phyloP scores from a whole-genome alignment of 1,140 invertebrate genomes.

The Drosophila santomea region DNA sequence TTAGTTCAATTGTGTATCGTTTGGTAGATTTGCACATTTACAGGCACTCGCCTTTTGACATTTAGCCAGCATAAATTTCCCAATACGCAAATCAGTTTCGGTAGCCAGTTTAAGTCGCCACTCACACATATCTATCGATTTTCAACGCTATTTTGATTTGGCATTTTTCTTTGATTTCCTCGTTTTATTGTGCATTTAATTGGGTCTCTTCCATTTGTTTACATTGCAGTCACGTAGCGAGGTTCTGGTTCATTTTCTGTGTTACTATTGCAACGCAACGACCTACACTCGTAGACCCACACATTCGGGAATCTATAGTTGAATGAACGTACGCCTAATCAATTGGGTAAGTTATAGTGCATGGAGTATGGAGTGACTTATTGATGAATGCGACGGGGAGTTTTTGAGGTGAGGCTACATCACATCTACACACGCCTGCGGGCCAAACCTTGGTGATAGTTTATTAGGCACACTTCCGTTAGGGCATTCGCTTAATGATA shows the following conservation, averaged over 20 bases:
- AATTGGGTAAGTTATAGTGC: conserved; percentile 27
- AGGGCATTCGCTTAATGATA: conserved; percentile 33
- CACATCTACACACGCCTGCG: conserved; percentile 30
- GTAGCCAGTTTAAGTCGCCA: neutral
- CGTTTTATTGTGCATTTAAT: conserved; percentile 54
- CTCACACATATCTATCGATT: conserved; percentile 11
- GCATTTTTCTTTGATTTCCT: conserved; percentile 34
- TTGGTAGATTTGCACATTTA: conserved; percentile 19
- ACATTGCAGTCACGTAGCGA: conserved; percentile 48
- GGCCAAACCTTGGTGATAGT: conserved; percentile 34
- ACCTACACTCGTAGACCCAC: conserved; percentile 43
- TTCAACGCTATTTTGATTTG: conserved; percentile 10
- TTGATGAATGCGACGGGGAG: conserved; percentile 34
- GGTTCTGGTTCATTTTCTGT: conserved; percentile 47
- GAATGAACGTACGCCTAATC: conserved; percentile 31
- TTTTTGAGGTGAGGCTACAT: conserved; percentile 40
- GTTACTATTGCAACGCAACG: conserved; percentile 37
- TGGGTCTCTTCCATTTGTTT: conserved; percentile 35
- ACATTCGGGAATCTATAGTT: conserved; percentile 12
- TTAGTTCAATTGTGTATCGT: conserved; percentile 36
- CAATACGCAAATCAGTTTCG: conserved; percentile 17
- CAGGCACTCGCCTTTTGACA: conserved; percentile 29
- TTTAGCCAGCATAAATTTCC: conserved; percentile 23
- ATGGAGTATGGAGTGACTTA: conserved; percentile 33
- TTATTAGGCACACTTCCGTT: conserved; percentile 64